phyloP scores from a whole-genome alignment of 1,140 invertebrate species.

The Rhopalosiphum padi region DNA sequence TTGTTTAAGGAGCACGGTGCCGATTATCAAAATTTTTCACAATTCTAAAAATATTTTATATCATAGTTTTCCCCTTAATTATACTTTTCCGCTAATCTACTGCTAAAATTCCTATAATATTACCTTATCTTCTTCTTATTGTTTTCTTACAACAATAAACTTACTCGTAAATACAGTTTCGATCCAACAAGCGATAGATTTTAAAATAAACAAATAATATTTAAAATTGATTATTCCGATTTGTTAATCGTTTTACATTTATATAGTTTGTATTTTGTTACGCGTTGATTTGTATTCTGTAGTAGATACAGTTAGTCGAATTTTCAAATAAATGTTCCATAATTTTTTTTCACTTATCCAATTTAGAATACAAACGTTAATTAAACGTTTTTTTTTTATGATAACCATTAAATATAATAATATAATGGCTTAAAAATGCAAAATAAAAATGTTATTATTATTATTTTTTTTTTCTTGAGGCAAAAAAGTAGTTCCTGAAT shows the following conservation, averaged over 20 bases:
- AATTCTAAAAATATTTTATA: neutral
- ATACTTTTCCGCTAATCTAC: neutral
- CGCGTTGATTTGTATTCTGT: neutral
- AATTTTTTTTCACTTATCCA: neutral
- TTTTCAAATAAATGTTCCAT: neutral
- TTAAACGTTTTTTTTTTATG: neutral
- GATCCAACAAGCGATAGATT: neutral
- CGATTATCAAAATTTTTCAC: neutral
- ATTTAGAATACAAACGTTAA: neutral
- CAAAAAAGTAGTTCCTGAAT: neutral
- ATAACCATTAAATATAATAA: neutral
- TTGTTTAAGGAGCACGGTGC: neutral
- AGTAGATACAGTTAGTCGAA: too few species aligned
- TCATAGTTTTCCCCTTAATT: neutral
- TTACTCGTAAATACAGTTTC: neutral
- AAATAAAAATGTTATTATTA: too few species aligned
- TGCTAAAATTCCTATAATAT: neutral
- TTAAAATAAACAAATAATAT: neutral
- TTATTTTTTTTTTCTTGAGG: neutral
- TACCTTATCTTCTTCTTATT: neutral
- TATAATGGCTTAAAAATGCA: neutral
- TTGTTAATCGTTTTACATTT: neutral
- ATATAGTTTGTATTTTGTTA: neutral
- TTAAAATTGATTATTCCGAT: neutral
- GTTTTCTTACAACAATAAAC: neutral